Evolutionary conservation across 2,113 vertebrate species (phyloP).

Genomic region (Rhagologus leucostigma): DNA sequence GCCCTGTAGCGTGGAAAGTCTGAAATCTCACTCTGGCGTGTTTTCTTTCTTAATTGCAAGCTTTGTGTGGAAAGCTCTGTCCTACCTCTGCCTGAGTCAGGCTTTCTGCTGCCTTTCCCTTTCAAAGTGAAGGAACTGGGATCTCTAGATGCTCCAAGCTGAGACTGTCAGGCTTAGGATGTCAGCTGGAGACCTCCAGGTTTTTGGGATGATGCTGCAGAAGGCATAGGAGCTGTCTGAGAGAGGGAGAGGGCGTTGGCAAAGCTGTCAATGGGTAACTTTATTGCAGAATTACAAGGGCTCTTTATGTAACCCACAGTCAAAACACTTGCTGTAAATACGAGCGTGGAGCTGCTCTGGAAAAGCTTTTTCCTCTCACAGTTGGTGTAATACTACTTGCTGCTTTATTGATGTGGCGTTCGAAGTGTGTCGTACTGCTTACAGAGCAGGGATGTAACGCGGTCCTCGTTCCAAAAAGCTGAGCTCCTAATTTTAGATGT

Average conservation of each 20-base stretch:
- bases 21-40: slow-evolving; percentile 29
- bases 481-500: slow-evolving; percentile 50
- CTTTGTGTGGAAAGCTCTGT: background rate
- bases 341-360: background rate
- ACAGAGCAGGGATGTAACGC: background rate
- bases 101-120: background rate
- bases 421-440: background rate
- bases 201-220: background rate
- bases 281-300: slow-evolving; percentile 40
- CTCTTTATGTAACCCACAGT: slow-evolving; percentile 50
- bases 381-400: slow-evolving; percentile 17
- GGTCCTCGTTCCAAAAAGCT: slow-evolving; percentile 37
- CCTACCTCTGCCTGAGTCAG: background rate
- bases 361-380: slow-evolving; percentile 24
- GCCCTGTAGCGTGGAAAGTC: slow-evolving; percentile 49
- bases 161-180: background rate
- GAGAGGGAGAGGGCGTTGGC: slow-evolving; percentile 11
- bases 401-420: background rate
- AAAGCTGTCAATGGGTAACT: slow-evolving; percentile 27
- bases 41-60: slow-evolving; percentile 31
- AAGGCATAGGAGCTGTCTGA: background rate
- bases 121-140: background rate
- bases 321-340: slow-evolving; percentile 43
- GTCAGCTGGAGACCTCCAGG: background rate
- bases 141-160: background rate